Evolutionary conservation across 2,113 vertebrate species (phyloP), one percentile per base, ranked within the genome.

Genomic region (Nansenia antarctica): DNA sequence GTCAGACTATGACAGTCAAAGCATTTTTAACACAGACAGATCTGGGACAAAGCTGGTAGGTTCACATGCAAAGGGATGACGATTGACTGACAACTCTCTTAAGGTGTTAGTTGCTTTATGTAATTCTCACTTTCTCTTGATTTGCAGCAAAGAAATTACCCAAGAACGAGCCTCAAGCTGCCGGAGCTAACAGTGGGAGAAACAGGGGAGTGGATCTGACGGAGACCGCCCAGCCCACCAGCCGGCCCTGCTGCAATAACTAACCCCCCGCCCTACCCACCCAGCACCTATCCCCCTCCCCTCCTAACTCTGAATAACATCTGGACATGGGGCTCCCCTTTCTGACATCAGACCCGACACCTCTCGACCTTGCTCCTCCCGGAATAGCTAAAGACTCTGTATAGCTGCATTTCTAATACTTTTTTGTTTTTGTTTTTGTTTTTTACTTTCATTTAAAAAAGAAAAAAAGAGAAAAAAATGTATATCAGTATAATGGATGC

Each of bases 201-300:
- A 95, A 91, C 93, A 92, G 95, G 88, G 96, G 96, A 55, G 98
- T 97, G 89, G 96, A 98, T 87, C 95, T 98, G 89, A 96, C 96
- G 22, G 97, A 98, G 91, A 92, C 96, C 35, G 92, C 95, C 59
- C 97, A 96, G 84, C 93, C 94, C 84, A 85, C 92, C 90, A 96
- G 95, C 91, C 94, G 92, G 77, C 88, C 95, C 89, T 98, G 96
- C 90, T 98, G 96, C 92, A 96, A 93, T 94, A 97, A 96, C 94
- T 99, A 95, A 93, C 82, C 69, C 67, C 66, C 86, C 66, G 47
- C 77, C 70, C 82, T 70, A 47, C 53, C 27, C 14, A 32, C 71
- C 31, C 64, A 88, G 57, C 72, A 69, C 71, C 59, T 82, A 61
- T 57, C 89, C 91, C 22, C 11, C 62, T 2, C 59, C 39, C 30